Evolutionary conservation across 2,113 vertebrate species (phyloP).

Genomic region (Bufo bufo): DNA sequence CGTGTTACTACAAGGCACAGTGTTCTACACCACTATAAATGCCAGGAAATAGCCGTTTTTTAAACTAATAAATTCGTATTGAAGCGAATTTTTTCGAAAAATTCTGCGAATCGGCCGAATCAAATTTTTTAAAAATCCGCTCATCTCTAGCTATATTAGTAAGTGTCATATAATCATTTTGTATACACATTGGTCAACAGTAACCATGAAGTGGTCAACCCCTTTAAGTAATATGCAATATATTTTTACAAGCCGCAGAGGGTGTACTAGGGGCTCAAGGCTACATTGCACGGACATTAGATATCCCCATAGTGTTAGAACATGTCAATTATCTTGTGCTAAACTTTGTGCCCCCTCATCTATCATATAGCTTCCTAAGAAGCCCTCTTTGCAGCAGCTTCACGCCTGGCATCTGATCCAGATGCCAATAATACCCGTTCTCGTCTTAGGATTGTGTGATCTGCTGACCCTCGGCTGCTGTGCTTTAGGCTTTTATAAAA

Average conservation of each 20-base stretch:
- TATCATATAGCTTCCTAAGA: background rate
- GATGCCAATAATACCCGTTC: background rate
- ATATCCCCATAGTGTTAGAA: background rate
- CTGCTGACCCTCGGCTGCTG: background rate
- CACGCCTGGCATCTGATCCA: constrained; percentile 7
- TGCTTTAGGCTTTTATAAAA: constrained; percentile 9
- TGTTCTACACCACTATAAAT: too few species aligned
- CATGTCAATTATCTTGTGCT: background rate
- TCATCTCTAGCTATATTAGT: too few species aligned
- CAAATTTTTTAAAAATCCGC: too few species aligned
- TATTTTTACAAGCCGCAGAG: background rate
- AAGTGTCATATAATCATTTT: too few species aligned
- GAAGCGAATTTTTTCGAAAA: too few species aligned
- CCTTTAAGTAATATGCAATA: background rate
- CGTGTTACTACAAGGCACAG: too few species aligned
- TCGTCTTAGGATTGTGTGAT: background rate
- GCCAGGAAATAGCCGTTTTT: too few species aligned
- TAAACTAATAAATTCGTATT: too few species aligned
- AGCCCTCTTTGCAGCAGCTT: background rate
- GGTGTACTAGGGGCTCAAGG: background rate
- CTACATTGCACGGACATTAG: background rate
- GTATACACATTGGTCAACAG: too few species aligned
- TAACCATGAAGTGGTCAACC: too few species aligned
- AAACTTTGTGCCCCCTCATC: background rate
- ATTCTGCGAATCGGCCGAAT: too few species aligned